Conservation (phyloP, 2,888 invertebrate species). For the Zonitis immaculata region DNA sequence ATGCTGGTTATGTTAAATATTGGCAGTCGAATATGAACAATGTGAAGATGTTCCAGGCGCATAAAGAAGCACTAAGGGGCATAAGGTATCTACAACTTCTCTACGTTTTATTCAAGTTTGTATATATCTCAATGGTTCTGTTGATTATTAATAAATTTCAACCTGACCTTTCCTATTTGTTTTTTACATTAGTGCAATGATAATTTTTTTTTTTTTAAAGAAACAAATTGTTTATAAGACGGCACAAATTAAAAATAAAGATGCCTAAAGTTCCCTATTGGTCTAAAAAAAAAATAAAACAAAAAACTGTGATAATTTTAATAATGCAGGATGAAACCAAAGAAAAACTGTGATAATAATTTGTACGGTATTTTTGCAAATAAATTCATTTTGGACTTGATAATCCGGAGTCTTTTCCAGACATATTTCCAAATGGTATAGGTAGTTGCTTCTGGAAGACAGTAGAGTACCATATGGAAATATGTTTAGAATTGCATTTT, state of each 20-base stretch:
- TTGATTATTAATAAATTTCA: conserved; percentile 41
- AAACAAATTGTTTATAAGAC: conserved; percentile 16
- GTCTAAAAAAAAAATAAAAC: conserved; percentile 14
- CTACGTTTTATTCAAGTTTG: conserved; percentile 44
- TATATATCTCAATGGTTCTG: conserved; percentile 22
- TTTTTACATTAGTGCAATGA: conserved; percentile 34
- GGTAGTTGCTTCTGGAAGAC: not conserved
- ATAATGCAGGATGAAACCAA: conserved; percentile 15
- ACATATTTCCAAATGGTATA: conserved; percentile 39
- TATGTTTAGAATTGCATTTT: conserved; percentile 44
- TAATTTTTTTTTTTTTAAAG: conserved; percentile 17
- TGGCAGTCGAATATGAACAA: conserved; percentile 99
- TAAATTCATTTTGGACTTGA: conserved; percentile 42
- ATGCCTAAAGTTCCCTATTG: not conserved
- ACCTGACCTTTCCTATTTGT: conserved; percentile 37
- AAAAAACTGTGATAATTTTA: conserved; percentile 30
- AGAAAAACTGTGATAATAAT: conserved; percentile 37
- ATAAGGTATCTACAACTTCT: conserved; percentile 73
- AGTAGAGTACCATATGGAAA: conserved; percentile 32
- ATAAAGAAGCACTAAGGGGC: conserved; percentile 98
- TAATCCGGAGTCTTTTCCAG: conserved; percentile 39
- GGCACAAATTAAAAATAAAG: not conserved
- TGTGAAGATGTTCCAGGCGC: conserved; percentile 99
- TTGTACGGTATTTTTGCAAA: conserved; percentile 40
- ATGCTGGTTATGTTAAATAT: conserved; percentile 98